Conservation (phyloP, 2,113 vertebrate genomes). For the human (Homo sapiens) region GRCh38 chr5:7364001-7364500, state of each 20-base stretch:
- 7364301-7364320: neutral
- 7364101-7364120: neutral
- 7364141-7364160: neutral
- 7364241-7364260: neutral
- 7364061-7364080: neutral
- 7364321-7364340: too few relatives aligned
- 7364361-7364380: rapidly evolving
- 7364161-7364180: neutral
- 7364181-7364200: neutral
- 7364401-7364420: neutral
- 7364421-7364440: rapidly evolving
- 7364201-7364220: neutral
- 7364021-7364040: neutral
- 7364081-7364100: neutral
- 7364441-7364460: neutral
- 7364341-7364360: rapidly evolving
- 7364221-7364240: neutral
- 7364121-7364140: neutral
- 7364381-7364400: neutral
- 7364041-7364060: neutral
- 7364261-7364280: neutral
- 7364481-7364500: neutral
- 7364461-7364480: neutral
- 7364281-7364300: neutral
- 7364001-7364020: neutral